phyloP scores from a whole-genome alignment of 2,888 invertebrate genomes.

The Amblyteles armatorius region DNA sequence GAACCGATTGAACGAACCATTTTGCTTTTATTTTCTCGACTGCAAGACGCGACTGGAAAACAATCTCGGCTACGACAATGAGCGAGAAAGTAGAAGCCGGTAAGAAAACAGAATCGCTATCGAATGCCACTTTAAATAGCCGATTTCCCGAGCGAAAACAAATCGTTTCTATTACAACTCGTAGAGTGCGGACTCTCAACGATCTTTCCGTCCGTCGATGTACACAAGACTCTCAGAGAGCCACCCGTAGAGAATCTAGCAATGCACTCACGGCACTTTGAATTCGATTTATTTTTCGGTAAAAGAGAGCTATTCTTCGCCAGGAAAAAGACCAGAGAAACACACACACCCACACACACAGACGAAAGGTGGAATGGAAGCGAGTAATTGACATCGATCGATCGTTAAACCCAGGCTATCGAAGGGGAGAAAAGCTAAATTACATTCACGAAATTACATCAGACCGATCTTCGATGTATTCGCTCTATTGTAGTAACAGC shows the following conservation, averaged over 20 bases:
- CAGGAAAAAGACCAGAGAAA: not conserved
- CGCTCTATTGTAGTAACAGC: constrained; percentile 13
- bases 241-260: constrained; percentile 14
- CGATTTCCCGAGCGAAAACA: constrained; percentile 41
- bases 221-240: constrained; percentile 6
- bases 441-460: constrained; percentile 56
- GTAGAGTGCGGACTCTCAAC: constrained; percentile 9
- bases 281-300: constrained; percentile 50
- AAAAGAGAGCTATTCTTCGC: constrained; percentile 8
- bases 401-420: constrained; percentile 30
- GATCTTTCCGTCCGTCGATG: constrained; percentile 28
- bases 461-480: constrained; percentile 51
- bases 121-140: constrained; percentile 31
- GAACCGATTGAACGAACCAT: not conserved
- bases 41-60: not conserved
- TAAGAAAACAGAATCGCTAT: constrained; percentile 41
- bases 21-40: not conserved
- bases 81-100: constrained; percentile 15
- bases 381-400: constrained; percentile 48
- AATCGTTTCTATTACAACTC: constrained; percentile 55
- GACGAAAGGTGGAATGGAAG: not conserved
- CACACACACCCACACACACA: not conserved
- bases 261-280: constrained; percentile 16
- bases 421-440: constrained; percentile 33
- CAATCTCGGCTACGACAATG: constrained; percentile 24